These are phyloP conservation scores for Mnemiopsis leidyi DNA, from an alignment of 37 sponge, comb jelly and placozoan species.

Conservation along the genomic window DNA sequence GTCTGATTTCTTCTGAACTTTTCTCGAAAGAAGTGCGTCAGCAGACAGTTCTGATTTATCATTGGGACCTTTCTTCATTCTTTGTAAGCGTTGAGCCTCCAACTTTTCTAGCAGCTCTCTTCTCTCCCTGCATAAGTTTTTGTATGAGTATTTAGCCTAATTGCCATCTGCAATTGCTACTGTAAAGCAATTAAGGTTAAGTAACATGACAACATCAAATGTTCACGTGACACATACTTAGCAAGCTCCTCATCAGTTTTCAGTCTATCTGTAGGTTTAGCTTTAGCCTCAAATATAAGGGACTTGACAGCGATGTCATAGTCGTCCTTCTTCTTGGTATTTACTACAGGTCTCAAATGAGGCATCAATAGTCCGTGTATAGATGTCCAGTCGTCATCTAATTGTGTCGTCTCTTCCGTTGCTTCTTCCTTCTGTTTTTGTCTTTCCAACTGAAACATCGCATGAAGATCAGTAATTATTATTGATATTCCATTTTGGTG, in stretches of 20 bases:
- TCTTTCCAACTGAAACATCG: conserved; percentile 63
- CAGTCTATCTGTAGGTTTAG: conserved; percentile 74
- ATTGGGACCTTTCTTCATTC: background rate
- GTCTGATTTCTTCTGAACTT: background rate
- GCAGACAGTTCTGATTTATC: background rate
- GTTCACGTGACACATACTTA: too few relatives aligned
- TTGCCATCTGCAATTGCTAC: too few relatives aligned
- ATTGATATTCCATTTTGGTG: too few relatives aligned
- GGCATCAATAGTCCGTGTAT: background rate
- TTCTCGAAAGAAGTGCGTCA: conserved; percentile 19
- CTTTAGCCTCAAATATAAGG: conserved; percentile 76
- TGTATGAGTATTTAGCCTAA: too few relatives aligned
- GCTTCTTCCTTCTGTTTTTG: conserved; percentile 41
- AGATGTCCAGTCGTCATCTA: conserved; percentile 64
- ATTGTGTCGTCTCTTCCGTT: background rate
- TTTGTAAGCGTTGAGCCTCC: background rate
- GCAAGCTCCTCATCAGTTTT: conserved; percentile 81
- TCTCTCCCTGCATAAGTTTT: conserved; percentile 1
- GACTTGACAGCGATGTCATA: conserved; percentile 77
- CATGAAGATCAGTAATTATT: too few relatives aligned
- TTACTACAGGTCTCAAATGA: background rate
- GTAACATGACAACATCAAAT: too few relatives aligned
- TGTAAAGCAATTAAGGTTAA: too few relatives aligned
- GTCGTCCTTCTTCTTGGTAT: conserved; percentile 36
- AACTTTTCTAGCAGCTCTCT: conserved; percentile 42